Conservation (phyloP, 2,888 invertebrate species). For the Gibbula magus region DNA sequence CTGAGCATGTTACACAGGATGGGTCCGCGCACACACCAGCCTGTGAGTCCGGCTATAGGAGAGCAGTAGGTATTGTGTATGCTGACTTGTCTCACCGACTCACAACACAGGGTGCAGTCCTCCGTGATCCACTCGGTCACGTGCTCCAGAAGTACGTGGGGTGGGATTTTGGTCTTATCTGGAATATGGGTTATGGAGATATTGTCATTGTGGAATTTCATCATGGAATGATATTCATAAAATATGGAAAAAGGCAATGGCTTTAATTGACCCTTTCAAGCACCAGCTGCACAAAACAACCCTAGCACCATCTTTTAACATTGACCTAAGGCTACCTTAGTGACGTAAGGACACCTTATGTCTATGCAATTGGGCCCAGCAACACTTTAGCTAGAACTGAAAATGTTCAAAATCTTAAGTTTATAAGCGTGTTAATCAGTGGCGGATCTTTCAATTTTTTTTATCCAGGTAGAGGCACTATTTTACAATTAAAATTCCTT, state of each 20-base stretch:
- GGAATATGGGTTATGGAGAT: conserved; percentile 27
- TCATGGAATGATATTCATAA: not conserved
- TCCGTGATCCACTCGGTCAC: conserved; percentile 67
- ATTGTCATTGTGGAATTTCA: too few species aligned
- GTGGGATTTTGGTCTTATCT: conserved; percentile 60
- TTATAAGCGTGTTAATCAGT: too few species aligned
- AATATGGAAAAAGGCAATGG: not conserved
- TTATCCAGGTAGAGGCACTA: too few species aligned
- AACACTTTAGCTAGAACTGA: too few species aligned
- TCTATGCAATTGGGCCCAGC: too few species aligned
- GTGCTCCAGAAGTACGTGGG: conserved; percentile 56
- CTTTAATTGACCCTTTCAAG: not conserved
- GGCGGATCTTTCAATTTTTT: too few species aligned
- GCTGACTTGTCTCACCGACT: conserved; percentile 63
- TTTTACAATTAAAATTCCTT: too few species aligned
- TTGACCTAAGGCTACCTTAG: too few species aligned
- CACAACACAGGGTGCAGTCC: conserved; percentile 65
- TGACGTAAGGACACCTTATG: too few species aligned
- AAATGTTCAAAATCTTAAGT: too few species aligned
- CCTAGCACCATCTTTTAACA: too few species aligned
- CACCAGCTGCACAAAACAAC: not conserved
- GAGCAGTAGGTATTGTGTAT: conserved; percentile 64
- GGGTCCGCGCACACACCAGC: conserved; percentile 68
- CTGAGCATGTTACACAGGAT: conserved; percentile 42
- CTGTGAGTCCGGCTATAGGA: conserved; percentile 65